Percentiles rank a stretch among this genome's conserved stretches.
phyloP scores from a whole-genome alignment of 2,113 vertebrate genomes.

The Balaeniceps rex region DNA sequence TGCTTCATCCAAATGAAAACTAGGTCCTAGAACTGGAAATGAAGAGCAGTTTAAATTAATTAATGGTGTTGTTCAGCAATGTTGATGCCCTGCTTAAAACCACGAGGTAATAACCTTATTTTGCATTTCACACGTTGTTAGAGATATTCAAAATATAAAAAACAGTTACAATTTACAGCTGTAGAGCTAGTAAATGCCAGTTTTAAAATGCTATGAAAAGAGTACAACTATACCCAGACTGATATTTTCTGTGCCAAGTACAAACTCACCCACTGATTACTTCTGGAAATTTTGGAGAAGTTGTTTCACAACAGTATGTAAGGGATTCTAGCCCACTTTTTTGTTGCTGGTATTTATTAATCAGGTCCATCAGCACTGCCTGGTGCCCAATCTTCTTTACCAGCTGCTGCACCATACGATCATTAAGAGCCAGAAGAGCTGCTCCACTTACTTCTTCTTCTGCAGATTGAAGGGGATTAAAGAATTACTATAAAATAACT shows the following conservation, averaged over 20 bases:
- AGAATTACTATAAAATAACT: neutral
- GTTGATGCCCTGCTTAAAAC: neutral
- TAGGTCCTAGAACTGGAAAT: neutral
- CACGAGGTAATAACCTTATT: neutral
- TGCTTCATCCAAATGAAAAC: neutral
- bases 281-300: neutral
- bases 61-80: neutral
- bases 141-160: neutral
- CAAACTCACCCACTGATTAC: conserved; percentile 51
- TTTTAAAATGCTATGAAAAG: neutral
- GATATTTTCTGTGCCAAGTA: neutral
- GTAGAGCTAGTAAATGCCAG: neutral
- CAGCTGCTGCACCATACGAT: conserved; percentile 75
- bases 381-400: conserved; percentile 79
- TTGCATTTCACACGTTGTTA: neutral
- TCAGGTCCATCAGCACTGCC: conserved; percentile 73
- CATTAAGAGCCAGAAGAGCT: conserved; percentile 73
- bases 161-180: neutral
- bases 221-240: neutral
- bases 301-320: neutral
- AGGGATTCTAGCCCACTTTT: neutral
- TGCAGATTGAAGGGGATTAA: conserved; percentile 15
- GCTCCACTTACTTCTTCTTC: conserved; percentile 75
- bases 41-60: neutral
- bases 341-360: conserved; percentile 67